Evolutionary conservation across 2,113 vertebrate genomes (phyloP), one percentile per base, ranked within the genome.

Genomic region (Tenrec ecaudatus): DNA sequence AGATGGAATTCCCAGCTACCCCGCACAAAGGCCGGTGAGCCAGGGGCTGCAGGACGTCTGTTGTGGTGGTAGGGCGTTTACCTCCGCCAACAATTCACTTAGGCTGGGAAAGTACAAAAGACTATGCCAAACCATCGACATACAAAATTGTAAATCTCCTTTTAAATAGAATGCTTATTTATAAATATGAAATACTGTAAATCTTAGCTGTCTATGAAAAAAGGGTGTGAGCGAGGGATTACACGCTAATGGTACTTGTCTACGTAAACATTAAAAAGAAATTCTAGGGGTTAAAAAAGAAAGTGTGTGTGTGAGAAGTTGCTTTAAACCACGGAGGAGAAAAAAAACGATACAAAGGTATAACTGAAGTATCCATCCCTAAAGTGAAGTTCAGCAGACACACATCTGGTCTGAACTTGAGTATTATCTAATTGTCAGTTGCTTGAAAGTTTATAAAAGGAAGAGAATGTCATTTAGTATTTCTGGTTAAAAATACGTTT

Each of bases 121-220:
- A 97, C 96, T 96, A 97, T 93, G 92, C 97, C 97, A 96, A 82
- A 97, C 96, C 97, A 97, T 97, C 97, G 96, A 97, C 97, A 95
- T 97, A 97, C 89, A 97, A 97, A 98, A 96, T 94, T 69, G 96
- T 96, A 97, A 96, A 95, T 97, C 96, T 96, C 96, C 97, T 97
- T 96, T 97, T 97, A 98, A 98, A 98, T 98, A 97, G 97, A 97
- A 98, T 73, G 96, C 96, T 62, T 92, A 88, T 83, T 90, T 95
- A 97, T 98, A 98, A 98, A 97, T 97, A 98, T 82, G 95, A 97
- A 98, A 97, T 95, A 97, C 97, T 96, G 97, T 95, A 97, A 96
- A 95, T 87, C 93, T 95, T 95, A 96, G 96, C 90, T 0, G 90
- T 96, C 96, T 97, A 92, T 69, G 25, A 90, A 43, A 22, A 25